These are phyloP conservation scores for Pseudolycoriella hygida DNA, from an alignment of 2,888 invertebrate genomes.

Conservation along the genomic window DNA sequence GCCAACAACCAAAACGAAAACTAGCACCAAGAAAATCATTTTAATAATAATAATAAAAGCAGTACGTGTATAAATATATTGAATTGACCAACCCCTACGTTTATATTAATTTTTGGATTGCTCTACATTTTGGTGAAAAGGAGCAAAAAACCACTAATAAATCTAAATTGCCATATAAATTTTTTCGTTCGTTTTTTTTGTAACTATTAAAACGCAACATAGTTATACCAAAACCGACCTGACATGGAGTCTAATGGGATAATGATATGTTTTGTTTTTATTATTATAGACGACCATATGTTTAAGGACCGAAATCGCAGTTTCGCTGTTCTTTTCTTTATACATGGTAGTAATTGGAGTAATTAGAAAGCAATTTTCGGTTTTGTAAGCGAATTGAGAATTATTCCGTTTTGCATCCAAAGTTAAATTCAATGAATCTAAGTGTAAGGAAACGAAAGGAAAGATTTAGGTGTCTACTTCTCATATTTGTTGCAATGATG, in stretches of 20 bases:
- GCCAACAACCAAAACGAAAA: not conserved
- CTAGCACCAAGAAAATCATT: too few relatives aligned
- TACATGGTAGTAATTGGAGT: not conserved
- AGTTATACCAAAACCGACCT: slow-evolving; percentile 1
- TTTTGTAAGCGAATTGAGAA: too few relatives aligned
- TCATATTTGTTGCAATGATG: too few relatives aligned
- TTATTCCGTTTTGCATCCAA: too few relatives aligned
- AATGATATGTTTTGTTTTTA: slow-evolving; percentile 7
- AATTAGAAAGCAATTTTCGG: not conserved
- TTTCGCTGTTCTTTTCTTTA: not conserved
- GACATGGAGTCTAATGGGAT: slow-evolving; percentile 6
- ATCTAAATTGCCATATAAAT: slow-evolving; percentile 1
- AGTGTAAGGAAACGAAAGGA: too few relatives aligned
- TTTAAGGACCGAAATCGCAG: not conserved
- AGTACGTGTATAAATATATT: not conserved
- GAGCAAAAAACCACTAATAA: not conserved
- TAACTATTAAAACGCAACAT: not conserved
- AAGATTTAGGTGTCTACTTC: too few relatives aligned
- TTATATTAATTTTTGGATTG: not conserved
- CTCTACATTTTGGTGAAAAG: not conserved
- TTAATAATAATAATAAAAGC: too few relatives aligned
- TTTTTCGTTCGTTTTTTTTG: not conserved
- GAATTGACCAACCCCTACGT: not conserved
- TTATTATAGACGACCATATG: not conserved
- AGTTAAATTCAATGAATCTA: too few relatives aligned